phyloP scores from a whole-genome alignment of 2,797 vertebrate species.

The Acomys russatus region DNA sequence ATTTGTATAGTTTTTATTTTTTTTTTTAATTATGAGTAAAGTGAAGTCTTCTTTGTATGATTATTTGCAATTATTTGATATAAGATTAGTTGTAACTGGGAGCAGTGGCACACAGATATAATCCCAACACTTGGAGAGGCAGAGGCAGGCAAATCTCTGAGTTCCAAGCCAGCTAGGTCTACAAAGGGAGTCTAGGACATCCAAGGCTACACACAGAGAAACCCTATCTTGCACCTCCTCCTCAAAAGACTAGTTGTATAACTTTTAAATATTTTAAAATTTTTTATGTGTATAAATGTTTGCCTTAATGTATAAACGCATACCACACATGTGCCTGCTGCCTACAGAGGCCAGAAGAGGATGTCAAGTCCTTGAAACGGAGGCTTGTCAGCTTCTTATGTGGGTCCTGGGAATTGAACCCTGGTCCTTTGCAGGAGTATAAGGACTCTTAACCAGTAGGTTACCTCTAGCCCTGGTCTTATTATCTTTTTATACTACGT shows the following conservation, averaged over 20 bases:
- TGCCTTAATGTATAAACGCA: background rate
- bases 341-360: background rate
- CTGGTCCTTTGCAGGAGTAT: background rate
- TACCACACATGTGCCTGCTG: background rate
- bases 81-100: background rate
- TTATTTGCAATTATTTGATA: background rate
- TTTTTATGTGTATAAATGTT: background rate
- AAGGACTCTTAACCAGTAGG: background rate
- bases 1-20: constrained; percentile 12
- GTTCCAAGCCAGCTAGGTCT: too few species aligned
- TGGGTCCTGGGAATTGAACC: background rate
- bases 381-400: background rate
- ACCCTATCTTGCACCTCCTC: too few species aligned
- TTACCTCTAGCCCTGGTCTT: background rate
- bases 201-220: too few species aligned
- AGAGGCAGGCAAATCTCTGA: too few species aligned
- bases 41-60: background rate
- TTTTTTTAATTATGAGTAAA: constrained; percentile 1
- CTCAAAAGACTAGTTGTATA: too few species aligned
- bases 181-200: too few species aligned
- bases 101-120: too few species aligned
- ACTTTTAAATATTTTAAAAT: background rate
- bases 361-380: background rate
- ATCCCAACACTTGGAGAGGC: too few species aligned
- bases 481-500: background rate